phyloP scores from a whole-genome alignment of 2,888 invertebrate genomes.

The Rosalia funebris region DNA sequence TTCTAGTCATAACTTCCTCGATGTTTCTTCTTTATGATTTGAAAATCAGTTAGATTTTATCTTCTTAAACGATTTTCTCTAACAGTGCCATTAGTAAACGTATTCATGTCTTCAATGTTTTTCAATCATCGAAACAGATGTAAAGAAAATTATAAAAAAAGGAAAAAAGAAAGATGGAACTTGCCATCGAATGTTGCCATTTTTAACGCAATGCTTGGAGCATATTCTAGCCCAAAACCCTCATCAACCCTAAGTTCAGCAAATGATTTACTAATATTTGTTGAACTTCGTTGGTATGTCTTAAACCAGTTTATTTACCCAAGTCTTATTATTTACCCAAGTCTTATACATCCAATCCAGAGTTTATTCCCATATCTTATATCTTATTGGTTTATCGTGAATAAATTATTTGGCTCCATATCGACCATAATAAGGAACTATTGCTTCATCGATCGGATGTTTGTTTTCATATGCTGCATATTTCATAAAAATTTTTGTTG shows the following conservation, averaged over 20 bases:
- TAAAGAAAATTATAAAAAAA: constrained; percentile 35
- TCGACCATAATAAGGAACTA: neutral
- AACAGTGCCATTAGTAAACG: constrained; percentile 32
- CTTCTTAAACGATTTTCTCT: constrained; percentile 29
- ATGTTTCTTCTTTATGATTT: constrained; percentile 30
- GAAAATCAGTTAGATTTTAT: constrained; percentile 11
- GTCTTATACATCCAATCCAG: constrained; percentile 47
- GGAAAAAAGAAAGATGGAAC: no score
- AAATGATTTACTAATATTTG: constrained; percentile 29
- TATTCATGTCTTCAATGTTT: constrained; percentile 20
- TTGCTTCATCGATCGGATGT: constrained; percentile 1
- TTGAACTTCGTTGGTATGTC: constrained; percentile 45
- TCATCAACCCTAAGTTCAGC: constrained; percentile 35
- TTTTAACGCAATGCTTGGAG: constrained; percentile 23
- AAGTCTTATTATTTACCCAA: constrained; percentile 50
- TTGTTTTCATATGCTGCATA: neutral
- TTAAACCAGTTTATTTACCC: constrained; percentile 49
- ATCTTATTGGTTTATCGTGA: constrained; percentile 13
- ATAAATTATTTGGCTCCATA: no score
- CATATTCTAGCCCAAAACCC: constrained; percentile 33
- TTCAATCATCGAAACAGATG: constrained; percentile 28
- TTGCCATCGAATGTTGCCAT: constrained; percentile 7
- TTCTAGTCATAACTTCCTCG: constrained; percentile 32
- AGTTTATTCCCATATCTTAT: no score
- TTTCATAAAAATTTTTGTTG: neutral